Base-by-base conservation (phyloP, 2,113 vertebrate species). In the Heterochromis multidens region DNA sequence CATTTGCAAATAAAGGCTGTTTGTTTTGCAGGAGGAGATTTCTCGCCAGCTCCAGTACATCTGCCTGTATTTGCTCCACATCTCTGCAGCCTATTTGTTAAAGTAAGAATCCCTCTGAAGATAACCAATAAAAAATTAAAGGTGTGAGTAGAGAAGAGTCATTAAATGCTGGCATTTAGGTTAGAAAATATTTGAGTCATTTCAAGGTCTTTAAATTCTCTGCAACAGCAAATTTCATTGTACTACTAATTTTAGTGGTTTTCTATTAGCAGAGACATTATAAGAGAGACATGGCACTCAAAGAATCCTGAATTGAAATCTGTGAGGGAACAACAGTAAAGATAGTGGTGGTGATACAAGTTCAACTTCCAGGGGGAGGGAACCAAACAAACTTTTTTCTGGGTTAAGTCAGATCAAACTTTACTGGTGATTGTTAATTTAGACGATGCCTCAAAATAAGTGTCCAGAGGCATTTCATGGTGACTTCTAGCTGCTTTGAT, bases 41-140 rank as follows among this genome's bases (percentile, higher is more conserved):
- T 96, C 98, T 13, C 97, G 98, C 63, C 98, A 98, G 95, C 93
- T 99, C 79, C 96, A 97, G 91, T 98, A 98, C 89, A 98, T 99
- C 81, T 82, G 93, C 13, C 96, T 99, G 54, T 99, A 99, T 94
- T 94, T 99, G 90, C 92, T 96, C 58, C 98, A 99, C 95, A 97
- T 99, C 61, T 86, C 97, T 12, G 97, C 97, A 21, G 98, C 98
- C 0, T 99, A 99, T 94, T 95, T 99, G 92, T 95, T 99, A 87
- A 99, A 99, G 98, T 99, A 95, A 98, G 98, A 46, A n/a, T 70
- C 40, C 7, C 9, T 35, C 25, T 37, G 19, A 8, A 11, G 61
- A 46, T 60, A 56, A 35, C 23, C 17, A 7, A 16, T 33, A 54
- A 65, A 65, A 33, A 81, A 59, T 63, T 2, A 83, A 49, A 65